A percentile compares a stretch with the other conserved stretches of the same genome.
phyloP scores from a whole-genome alignment of 2,113 vertebrate species.

The Patagioenas fasciata region DNA sequence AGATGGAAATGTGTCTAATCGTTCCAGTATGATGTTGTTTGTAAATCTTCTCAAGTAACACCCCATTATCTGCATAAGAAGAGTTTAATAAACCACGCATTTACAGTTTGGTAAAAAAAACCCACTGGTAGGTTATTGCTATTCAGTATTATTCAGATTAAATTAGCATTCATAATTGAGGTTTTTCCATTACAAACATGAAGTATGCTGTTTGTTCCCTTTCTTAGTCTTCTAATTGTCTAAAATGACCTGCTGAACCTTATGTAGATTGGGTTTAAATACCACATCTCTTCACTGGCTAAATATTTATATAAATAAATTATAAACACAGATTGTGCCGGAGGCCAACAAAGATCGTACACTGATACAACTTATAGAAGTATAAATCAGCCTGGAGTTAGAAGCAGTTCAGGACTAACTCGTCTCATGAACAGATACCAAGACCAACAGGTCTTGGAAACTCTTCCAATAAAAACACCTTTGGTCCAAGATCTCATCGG shows the following conservation, averaged over 20 bases:
- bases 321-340: background rate
- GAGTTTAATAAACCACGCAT: background rate
- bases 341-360: background rate
- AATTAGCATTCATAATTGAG: background rate
- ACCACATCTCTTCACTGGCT: background rate
- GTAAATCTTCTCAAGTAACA: background rate
- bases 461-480: background rate
- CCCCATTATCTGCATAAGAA: background rate
- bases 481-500: background rate
- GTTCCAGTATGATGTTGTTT: background rate
- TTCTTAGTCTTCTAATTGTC: slow-evolving; percentile 8
- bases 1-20: background rate
- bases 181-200: background rate
- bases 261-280: slow-evolving; percentile 19
- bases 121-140: background rate
- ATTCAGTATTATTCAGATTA: background rate
- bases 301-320: slow-evolving; percentile 32
- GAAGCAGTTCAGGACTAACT: background rate
- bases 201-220: background rate
- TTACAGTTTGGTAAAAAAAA: background rate
- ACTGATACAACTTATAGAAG: background rate
- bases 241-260: slow-evolving; percentile 20
- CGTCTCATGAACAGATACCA: background rate
- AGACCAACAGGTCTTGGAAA: background rate
- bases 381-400: background rate